phyloP scores from a whole-genome alignment of 2,113 vertebrate species.

The Pelecanoides urinatrix region DNA sequence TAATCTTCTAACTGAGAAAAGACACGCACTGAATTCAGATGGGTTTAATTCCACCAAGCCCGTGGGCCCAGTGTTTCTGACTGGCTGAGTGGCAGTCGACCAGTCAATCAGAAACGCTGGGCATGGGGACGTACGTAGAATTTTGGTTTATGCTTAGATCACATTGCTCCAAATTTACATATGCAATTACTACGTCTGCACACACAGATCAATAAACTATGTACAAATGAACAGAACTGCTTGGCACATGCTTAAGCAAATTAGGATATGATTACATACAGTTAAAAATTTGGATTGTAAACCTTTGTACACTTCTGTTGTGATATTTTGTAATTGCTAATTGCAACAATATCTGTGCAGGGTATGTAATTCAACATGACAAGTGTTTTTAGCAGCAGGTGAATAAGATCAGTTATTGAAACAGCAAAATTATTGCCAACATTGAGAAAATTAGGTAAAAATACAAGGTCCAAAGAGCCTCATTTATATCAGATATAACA shows the following conservation, averaged over 20 bases:
- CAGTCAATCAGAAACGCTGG: neutral
- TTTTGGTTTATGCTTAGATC: neutral
- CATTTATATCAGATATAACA: neutral
- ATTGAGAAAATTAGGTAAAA: conserved; percentile 35
- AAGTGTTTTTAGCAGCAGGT: conserved; percentile 52
- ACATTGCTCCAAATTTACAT: neutral
- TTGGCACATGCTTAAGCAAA: neutral
- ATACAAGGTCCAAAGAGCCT: conserved; percentile 11
- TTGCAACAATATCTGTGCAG: conserved; percentile 5
- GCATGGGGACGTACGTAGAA: neutral
- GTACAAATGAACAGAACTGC: neutral
- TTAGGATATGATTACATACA: neutral
- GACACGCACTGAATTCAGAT: neutral
- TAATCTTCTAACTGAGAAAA: neutral
- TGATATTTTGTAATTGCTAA: conserved; percentile 51
- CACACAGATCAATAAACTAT: neutral
- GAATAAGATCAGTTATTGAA: conserved; percentile 40
- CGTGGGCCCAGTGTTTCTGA: neutral
- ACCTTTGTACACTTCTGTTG: conserved; percentile 34
- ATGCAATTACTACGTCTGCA: neutral
- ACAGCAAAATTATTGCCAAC: conserved; percentile 36
- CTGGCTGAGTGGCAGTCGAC: neutral
- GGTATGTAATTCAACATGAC: conserved; percentile 30
- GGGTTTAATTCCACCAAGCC: neutral
- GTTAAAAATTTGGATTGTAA: conserved; percentile 28